These are phyloP conservation scores for Cyclina sinensis DNA, from an alignment of 1,140 invertebrate species.

Conservation along the genomic window DNA sequence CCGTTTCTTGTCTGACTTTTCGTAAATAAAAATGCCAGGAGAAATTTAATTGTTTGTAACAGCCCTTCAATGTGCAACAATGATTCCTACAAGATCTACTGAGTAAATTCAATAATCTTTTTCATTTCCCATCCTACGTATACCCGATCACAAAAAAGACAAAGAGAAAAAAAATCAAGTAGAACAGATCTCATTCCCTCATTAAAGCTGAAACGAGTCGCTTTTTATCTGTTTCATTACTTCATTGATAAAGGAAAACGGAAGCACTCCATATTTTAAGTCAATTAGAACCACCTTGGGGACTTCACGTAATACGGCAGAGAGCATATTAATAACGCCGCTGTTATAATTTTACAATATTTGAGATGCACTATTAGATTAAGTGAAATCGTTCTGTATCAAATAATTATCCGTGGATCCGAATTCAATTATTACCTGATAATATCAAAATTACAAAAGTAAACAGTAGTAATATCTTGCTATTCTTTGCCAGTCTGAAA, in stretches of 20 bases:
- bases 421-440: slow-evolving; percentile 69
- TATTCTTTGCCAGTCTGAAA: slow-evolving; percentile 46
- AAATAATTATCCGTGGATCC: slow-evolving; percentile 59
- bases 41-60: too few relatives aligned
- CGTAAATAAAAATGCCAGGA: too few relatives aligned
- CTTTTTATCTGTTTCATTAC: slow-evolving; percentile 56
- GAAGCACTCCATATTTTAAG: slow-evolving; percentile 58
- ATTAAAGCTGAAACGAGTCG: slow-evolving; percentile 8
- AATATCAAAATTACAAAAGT: slow-evolving; percentile 69
- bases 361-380: slow-evolving; percentile 66
- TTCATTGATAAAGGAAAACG: slow-evolving; percentile 50
- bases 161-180: neutral
- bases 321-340: slow-evolving; percentile 59
- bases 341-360: slow-evolving; percentile 64
- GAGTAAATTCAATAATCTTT: too few relatives aligned
- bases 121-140: neutral
- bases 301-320: slow-evolving; percentile 34
- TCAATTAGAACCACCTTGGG: slow-evolving; percentile 49
- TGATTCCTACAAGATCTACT: neutral
- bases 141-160: too few relatives aligned
- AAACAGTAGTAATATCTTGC: slow-evolving; percentile 55
- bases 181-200: slow-evolving; percentile 8
- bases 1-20: too few relatives aligned
- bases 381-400: slow-evolving; percentile 54
- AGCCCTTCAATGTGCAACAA: neutral